Evolutionary conservation across 2,797 vertebrate species (phyloP).

Genomic region (Phoebastria nigripes): DNA sequence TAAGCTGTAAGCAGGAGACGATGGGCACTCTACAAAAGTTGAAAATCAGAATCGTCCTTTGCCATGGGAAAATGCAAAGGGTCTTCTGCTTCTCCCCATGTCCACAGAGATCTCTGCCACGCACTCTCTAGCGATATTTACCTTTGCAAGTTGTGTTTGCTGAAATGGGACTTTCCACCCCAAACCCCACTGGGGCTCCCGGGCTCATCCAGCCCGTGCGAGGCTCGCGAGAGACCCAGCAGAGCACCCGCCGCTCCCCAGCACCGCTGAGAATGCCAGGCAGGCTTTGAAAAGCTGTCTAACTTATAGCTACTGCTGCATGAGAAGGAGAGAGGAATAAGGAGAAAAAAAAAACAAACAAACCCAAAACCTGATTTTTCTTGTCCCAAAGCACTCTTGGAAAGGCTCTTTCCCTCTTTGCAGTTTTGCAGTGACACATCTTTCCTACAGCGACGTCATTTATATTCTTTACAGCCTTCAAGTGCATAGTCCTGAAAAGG

Average conservation of each 20-base stretch:
- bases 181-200: not conserved
- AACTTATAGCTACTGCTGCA: not conserved
- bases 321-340: not conserved
- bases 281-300: not conserved
- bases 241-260: not conserved
- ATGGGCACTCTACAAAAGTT: no score
- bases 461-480: not conserved
- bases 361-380: not conserved
- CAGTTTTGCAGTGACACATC: not conserved
- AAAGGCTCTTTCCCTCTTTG: not conserved
- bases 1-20: not conserved
- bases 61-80: no score
- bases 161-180: not conserved
- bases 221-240: not conserved
- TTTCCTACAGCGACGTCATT: not conserved
- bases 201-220: not conserved
- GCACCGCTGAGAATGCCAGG: not conserved
- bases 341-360: no score
- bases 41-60: no score
- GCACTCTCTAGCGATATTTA: fast-evolving
- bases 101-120: not conserved
- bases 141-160: not conserved
- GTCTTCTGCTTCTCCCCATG: not conserved
- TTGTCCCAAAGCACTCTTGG: not conserved
- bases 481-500: not conserved